These are phyloP conservation scores for Nemoura dubitans DNA, from an alignment of 2,888 invertebrate species.

Conservation along the genomic window DNA sequence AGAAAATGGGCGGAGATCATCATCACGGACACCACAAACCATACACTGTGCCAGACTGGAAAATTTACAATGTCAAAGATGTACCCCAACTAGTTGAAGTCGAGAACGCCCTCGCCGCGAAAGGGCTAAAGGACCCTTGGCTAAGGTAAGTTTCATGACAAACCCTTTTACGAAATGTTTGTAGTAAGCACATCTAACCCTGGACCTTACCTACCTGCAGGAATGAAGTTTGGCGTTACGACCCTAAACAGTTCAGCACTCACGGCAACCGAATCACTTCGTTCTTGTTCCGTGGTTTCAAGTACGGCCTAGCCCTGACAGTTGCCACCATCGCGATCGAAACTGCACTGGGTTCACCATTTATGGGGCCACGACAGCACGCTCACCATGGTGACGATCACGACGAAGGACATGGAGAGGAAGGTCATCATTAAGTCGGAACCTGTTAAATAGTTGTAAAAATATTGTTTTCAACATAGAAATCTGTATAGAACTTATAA, in stretches of 20 bases:
- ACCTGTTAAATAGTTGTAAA: not conserved
- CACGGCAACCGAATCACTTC: slow-evolving; percentile 59
- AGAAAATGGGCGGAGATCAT: slow-evolving; percentile 65
- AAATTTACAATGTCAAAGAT: slow-evolving; percentile 76
- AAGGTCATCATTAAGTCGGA: not conserved
- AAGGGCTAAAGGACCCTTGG: slow-evolving; percentile 88
- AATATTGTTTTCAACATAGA: not conserved
- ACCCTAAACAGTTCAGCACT: slow-evolving; percentile 69
- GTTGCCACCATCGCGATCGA: slow-evolving; percentile 55
- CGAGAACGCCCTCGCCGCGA: slow-evolving; percentile 70
- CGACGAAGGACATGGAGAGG: slow-evolving; percentile 45
- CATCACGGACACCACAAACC: slow-evolving; percentile 65
- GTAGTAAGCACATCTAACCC: not conserved
- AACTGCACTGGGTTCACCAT: slow-evolving; percentile 50
- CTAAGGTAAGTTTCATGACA: slow-evolving; percentile 67
- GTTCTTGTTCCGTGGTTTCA: slow-evolving; percentile 72
- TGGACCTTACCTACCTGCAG: slow-evolving; percentile 59
- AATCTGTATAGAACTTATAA: not conserved
- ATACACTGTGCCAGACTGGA: slow-evolving; percentile 76
- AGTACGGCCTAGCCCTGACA: slow-evolving; percentile 63
- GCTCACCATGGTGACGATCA: slow-evolving; percentile 62
- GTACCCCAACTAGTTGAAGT: slow-evolving; percentile 71
- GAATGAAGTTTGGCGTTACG: slow-evolving; percentile 86
- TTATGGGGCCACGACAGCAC: slow-evolving; percentile 59
- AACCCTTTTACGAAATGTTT: not conserved